Base-by-base conservation (phyloP, 2,888 invertebrate genomes). In the Cataglyphis rosenhaueri region DNA sequence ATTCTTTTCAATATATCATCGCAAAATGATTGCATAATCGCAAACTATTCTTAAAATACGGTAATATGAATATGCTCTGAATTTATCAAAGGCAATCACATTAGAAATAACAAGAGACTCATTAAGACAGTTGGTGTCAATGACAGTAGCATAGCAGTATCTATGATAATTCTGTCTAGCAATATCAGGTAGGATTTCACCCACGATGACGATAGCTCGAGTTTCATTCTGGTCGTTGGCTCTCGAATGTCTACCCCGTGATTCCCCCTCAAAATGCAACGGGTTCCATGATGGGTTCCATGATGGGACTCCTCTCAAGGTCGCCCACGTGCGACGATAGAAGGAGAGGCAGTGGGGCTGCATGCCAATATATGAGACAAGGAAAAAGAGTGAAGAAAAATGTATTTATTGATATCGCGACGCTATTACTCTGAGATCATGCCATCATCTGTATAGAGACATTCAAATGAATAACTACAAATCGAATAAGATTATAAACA, bases 221-320 rank as follows among this genome's bases (percentile, higher is more conserved):
- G 81, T 87, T 87, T 87, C 86, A 76, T 44, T 44, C 44, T 48
- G 52, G 35, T 83, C 76, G 76, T 73, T 57, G 62, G 29, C 18
- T 84, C 79, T 79, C 79, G 78, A 79, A 73, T 61, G 65, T 76
- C 70, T 68, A 35, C 68, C 64, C 41, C 29, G 38, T 18, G 35
- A 57, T 38, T n/a, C 61, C 62, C 21, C n/a, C 38, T 73, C 66
- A 79, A 87, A 87, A 85, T 87, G 83, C 84, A 85, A 84, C 73
- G 81, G 66, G 21, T 52, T 65, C 64, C 52, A 82, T 55, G 75
- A 76, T 61, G 70, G 48, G 81, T 87, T 76, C 71, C n/a, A n/a
- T n/a, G n/a, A n/a, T n/a, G n/a, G n/a, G n/a, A 64, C 82, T 71
- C 55, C 55, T 75, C 64, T 73, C 74, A 73, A 62, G 83, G 62